Percentiles rank a stretch among this genome's conserved stretches.
Conservation (phyloP, 2,888 invertebrate genomes). For the Dorcus hopei region DNA sequence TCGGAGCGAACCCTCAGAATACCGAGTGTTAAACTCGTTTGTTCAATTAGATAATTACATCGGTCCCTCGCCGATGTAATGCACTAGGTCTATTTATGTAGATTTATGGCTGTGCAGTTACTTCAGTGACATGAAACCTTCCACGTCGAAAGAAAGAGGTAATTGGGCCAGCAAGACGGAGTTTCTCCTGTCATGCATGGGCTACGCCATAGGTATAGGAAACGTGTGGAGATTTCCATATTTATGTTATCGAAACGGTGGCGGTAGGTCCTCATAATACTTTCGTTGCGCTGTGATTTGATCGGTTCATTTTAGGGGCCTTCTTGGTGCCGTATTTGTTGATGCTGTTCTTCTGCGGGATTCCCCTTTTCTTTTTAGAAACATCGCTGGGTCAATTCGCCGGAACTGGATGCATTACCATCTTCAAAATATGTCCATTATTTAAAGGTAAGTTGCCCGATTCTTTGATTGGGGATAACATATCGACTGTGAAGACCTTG, state of each 20-base stretch:
- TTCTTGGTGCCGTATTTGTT: constrained; percentile 84
- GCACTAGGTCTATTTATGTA: too few species aligned
- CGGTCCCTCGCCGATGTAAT: too few species aligned
- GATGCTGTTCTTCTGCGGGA: constrained; percentile 77
- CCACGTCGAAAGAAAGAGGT: constrained; percentile 49
- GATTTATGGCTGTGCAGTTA: too few species aligned
- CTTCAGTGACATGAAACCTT: too few species aligned
- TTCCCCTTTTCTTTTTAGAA: constrained; percentile 86
- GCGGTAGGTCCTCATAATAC: constrained; percentile 56
- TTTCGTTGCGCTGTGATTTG: background rate
- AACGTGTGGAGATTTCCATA: constrained; percentile 88
- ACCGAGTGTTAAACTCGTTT: too few species aligned
- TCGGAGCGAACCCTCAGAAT: too few species aligned
- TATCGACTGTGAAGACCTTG: too few species aligned
- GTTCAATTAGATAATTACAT: too few species aligned
- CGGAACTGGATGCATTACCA: constrained; percentile 75
- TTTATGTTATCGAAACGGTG: constrained; percentile 80
- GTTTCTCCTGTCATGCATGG: constrained; percentile 76
- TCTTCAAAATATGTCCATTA: constrained; percentile 77
- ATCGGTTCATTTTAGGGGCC: constrained; percentile 59
- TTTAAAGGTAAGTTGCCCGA: constrained; percentile 70
- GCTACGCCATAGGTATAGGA: constrained; percentile 82
- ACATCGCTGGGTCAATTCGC: constrained; percentile 82
- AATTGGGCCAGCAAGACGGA: constrained; percentile 74
- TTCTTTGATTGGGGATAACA: too few species aligned